phyloP scores from a whole-genome alignment of 2,113 vertebrate genomes.

The Hypomesus transpacificus region DNA sequence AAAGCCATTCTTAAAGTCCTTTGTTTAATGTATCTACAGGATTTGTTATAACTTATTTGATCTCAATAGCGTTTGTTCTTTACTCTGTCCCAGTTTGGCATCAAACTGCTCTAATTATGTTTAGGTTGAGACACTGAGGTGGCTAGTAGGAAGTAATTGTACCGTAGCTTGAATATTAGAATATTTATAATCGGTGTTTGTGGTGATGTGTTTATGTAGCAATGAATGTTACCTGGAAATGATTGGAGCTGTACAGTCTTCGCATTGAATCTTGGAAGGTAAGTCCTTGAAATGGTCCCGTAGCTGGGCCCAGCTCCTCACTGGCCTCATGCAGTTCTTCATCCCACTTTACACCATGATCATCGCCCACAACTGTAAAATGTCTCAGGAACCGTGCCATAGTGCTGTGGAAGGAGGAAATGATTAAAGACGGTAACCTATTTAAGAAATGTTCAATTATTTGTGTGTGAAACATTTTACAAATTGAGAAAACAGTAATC shows the following conservation, averaged over 20 bases:
- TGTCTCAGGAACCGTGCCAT: conserved; percentile 86
- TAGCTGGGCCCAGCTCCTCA: conserved; percentile 51
- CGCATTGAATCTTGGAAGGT: conserved; percentile 76
- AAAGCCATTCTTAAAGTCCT: no score
- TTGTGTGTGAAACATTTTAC: no score
- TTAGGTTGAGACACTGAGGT: no score
- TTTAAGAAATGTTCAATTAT: no score
- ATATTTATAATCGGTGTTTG: not conserved
- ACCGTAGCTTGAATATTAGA: not conserved
- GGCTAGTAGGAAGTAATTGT: not conserved
- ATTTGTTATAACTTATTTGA: no score
- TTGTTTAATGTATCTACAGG: no score
- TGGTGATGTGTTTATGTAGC: not conserved
- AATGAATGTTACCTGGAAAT: conserved; percentile 80
- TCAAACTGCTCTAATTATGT: no score
- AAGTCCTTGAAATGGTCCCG: conserved; percentile 16
- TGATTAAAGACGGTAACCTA: no score
- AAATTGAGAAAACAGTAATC: no score
- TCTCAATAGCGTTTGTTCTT: no score
- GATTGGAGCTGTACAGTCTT: conserved; percentile 77
- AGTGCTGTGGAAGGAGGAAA: not conserved
- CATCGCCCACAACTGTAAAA: conserved; percentile 87
- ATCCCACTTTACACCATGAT: conserved; percentile 66
- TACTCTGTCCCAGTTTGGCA: no score
- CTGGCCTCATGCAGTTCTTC: conserved; percentile 63